Evolutionary conservation across 2,888 invertebrate species (phyloP).

Genomic region (Acronicta psi): DNA sequence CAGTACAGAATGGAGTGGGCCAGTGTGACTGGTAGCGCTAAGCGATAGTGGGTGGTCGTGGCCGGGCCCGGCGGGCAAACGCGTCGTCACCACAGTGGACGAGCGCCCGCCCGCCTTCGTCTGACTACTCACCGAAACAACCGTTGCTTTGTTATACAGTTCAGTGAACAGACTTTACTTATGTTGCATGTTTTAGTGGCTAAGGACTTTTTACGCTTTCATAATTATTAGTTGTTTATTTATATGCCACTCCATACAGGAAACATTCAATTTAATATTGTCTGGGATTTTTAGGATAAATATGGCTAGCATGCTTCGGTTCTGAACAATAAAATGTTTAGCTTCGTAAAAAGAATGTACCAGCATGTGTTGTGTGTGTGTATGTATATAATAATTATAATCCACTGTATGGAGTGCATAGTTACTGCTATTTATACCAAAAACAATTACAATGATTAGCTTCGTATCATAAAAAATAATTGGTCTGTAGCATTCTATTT

Average conservation of each 20-base stretch:
- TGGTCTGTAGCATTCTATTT: conserved; percentile 10
- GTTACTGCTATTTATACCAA: conserved; percentile 1
- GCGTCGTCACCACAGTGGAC: conserved; percentile 70
- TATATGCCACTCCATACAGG: too few species aligned
- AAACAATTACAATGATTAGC: background rate
- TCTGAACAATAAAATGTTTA: background rate
- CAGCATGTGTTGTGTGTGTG: too few species aligned
- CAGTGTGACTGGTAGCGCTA: conserved; percentile 87
- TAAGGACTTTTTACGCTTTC: conserved; percentile 31
- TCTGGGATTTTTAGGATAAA: too few species aligned
- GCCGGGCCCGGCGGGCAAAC: conserved; percentile 76
- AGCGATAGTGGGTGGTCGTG: conserved; percentile 84
- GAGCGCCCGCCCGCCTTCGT: conserved; percentile 78
- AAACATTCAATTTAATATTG: too few species aligned
- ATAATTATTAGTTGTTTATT: background rate
- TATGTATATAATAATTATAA: too few species aligned
- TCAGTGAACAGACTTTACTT: conserved; percentile 51
- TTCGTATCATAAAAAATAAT: conserved; percentile 6
- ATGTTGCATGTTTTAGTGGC: conserved; percentile 37
- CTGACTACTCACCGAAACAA: conserved; percentile 52
- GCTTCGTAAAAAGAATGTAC: too few species aligned
- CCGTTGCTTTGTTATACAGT: conserved; percentile 38
- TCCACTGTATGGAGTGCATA: conserved; percentile 11
- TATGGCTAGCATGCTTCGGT: too few species aligned
- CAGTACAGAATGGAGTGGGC: conserved; percentile 81